phyloP scores from a whole-genome alignment of 2,888 invertebrate species.

The Liodrosophila aerea region DNA sequence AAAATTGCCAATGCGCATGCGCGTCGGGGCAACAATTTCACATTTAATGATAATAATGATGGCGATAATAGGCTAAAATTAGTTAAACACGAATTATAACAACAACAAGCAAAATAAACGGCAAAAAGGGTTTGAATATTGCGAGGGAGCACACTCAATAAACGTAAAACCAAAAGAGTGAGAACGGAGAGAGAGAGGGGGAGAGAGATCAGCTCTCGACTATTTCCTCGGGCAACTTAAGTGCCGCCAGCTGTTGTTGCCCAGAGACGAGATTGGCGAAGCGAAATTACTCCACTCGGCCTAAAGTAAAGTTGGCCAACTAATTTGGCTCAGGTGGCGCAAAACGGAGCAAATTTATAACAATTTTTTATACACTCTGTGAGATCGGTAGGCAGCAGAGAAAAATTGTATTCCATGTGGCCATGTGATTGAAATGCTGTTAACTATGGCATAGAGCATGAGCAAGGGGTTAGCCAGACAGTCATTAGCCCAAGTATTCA shows the following conservation, averaged over 20 bases:
- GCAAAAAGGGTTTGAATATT: slow-evolving; percentile 49
- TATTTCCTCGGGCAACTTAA: slow-evolving; percentile 56
- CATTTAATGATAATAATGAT: slow-evolving; percentile 78
- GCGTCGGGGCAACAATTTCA: slow-evolving; percentile 67
- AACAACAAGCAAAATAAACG: slow-evolving; percentile 25
- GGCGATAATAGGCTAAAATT: slow-evolving; percentile 77
- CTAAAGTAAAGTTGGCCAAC: slow-evolving; percentile 56
- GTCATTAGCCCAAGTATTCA: slow-evolving; percentile 30
- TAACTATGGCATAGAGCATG: slow-evolving; percentile 1
- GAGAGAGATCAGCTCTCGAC: slow-evolving; percentile 47
- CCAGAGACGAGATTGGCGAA: slow-evolving; percentile 40
- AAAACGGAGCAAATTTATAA: slow-evolving; percentile 70
- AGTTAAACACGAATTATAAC: slow-evolving; percentile 77
- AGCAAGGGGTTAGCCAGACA: not conserved
- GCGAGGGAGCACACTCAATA: slow-evolving; percentile 45
- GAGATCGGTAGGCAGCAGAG: slow-evolving; percentile 41
- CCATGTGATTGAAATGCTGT: slow-evolving; percentile 51
- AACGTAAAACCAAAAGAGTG: slow-evolving; percentile 17
- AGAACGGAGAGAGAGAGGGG: slow-evolving; percentile 27
- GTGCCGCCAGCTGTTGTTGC: slow-evolving; percentile 69
- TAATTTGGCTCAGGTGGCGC: slow-evolving; percentile 78
- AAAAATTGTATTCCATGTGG: slow-evolving; percentile 32
- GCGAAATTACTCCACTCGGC: slow-evolving; percentile 52
- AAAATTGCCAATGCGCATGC: slow-evolving; percentile 73
- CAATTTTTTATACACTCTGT: slow-evolving; percentile 41